Base-by-base conservation (phyloP, 2,888 invertebrate species). In the Ommatoiulus sabulosus region DNA sequence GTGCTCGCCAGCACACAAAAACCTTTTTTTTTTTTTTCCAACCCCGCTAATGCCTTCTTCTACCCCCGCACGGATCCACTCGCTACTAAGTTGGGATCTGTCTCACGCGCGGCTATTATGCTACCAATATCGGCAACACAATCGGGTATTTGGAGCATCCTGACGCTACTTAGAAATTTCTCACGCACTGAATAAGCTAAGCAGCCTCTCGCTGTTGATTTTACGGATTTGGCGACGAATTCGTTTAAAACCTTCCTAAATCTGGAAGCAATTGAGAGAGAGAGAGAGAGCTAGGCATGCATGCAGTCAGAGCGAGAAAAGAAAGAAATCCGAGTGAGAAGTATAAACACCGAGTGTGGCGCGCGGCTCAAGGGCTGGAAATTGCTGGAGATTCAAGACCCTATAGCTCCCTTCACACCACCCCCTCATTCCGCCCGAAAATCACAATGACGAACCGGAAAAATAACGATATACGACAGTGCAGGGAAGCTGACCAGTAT, bases 161-260 rank as follows among this genome's bases (percentile, higher is more conserved):
- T 88, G 88, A 17, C 44, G 48, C 15, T 84, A 63, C 88, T 88
- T 84, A 88, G 44, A 80, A 88, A 57, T 88, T 88, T 88, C 88
- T 88, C 88, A 88, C 88, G 88, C 43, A 88, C 44, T 88, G 88
- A 84, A 88, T 88, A 88, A 88, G 84, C 84, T 84, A 88, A 88
- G 48, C 88, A 88, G 43, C 43, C 80, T 24, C 44, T 43, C 57
- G 17, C 20, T 89, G 89, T 89, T 89, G 86, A 89, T 87, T 89
- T 89, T 89, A 89, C 86, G 87, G 89, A 86, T 89, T 89, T 89
- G 85, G 52, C 52, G 84, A 20, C 48, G 63, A 86, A 87, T 89
- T 89, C 86, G 44, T 72, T 52, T 17, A 52, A 89, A 87, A 89
- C 87, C 89, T 87, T 63, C 87, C 86, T 87, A 89, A 89, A 89